Evolutionary conservation across 2,888 invertebrate genomes (phyloP).

Genomic region (Agapostemon virescens): DNA sequence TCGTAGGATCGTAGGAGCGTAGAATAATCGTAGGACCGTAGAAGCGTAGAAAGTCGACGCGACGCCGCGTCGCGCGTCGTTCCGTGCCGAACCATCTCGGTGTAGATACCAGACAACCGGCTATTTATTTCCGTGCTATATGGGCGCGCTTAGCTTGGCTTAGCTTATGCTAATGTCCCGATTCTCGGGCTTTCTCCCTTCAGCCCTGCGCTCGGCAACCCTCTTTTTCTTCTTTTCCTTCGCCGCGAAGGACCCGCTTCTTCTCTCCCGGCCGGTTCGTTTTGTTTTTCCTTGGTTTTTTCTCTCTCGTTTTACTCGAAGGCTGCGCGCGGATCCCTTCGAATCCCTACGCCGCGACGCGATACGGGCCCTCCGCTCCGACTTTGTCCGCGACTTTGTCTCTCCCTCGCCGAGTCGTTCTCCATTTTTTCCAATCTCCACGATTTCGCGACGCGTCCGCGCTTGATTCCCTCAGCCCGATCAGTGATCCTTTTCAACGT

Average conservation of each 20-base stretch:
- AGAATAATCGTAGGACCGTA: too few relatives aligned
- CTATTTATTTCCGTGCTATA: constrained; percentile 79
- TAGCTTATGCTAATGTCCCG: constrained; percentile 78
- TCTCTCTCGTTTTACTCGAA: neutral
- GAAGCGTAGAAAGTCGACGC: constrained; percentile 3
- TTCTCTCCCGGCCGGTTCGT: constrained; percentile 28
- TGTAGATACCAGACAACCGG: constrained; percentile 72
- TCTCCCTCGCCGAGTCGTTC: neutral
- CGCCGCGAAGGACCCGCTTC: constrained; percentile 56
- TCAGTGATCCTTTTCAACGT: neutral
- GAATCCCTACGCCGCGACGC: constrained; percentile 22
- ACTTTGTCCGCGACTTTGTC: neutral
- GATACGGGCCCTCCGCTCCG: constrained; percentile 18
- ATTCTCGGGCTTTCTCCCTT: constrained; percentile 65
- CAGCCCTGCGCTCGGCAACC: constrained; percentile 50
- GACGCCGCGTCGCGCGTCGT: constrained; percentile 30
- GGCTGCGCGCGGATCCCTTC: constrained; percentile 32
- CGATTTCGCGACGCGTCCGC: constrained; percentile 21
- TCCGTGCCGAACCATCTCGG: constrained; percentile 68
- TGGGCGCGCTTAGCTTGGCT: constrained; percentile 76
- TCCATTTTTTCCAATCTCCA: constrained; percentile 24
- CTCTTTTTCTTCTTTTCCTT: constrained; percentile 58
- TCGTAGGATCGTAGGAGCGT: neutral
- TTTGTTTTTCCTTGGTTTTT: neutral
- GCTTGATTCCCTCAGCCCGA: constrained; percentile 7